These are phyloP conservation scores for Puntigrus tetrazona DNA, from an alignment of 2,113 vertebrate genomes.

Conservation along the genomic window DNA sequence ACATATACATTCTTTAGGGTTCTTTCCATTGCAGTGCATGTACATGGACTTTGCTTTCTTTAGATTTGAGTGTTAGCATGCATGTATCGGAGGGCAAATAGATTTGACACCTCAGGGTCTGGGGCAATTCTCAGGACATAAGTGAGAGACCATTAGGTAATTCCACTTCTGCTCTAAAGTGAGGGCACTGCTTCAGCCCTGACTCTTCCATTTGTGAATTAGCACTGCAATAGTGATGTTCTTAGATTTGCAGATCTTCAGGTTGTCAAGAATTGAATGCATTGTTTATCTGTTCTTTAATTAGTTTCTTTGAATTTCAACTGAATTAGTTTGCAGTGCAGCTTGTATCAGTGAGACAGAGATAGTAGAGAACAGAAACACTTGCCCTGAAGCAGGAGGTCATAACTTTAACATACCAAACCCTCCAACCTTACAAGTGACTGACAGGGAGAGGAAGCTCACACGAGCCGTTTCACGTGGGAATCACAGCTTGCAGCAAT, in stretches of 20 bases:
- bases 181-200: conserved; percentile 42
- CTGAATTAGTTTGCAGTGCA: conserved; percentile 81
- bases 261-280: neutral
- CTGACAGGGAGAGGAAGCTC: conserved; percentile 89
- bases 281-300: conserved; percentile 8
- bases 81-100: conserved; percentile 37
- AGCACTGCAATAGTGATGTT: conserved; percentile 25
- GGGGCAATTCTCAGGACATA: conserved; percentile 30
- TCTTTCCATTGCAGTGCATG: neutral
- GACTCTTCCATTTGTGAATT: conserved; percentile 43
- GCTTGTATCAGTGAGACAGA: conserved; percentile 84
- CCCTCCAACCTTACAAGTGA: conserved; percentile 80
- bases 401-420: conserved; percentile 84
- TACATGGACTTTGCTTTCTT: conserved; percentile 20
- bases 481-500: conserved; percentile 91
- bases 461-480: conserved; percentile 91
- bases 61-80: conserved; percentile 12
- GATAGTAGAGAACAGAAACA: conserved; percentile 85
- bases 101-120: conserved; percentile 48
- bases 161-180: conserved; percentile 51
- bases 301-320: neutral
- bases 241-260: conserved; percentile 41
- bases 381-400: conserved; percentile 82
- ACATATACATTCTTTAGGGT: neutral
- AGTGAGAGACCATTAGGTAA: conserved; percentile 48